Conservation (phyloP, 2,113 vertebrate genomes). For the Cynoglossus semilaevis region DNA sequence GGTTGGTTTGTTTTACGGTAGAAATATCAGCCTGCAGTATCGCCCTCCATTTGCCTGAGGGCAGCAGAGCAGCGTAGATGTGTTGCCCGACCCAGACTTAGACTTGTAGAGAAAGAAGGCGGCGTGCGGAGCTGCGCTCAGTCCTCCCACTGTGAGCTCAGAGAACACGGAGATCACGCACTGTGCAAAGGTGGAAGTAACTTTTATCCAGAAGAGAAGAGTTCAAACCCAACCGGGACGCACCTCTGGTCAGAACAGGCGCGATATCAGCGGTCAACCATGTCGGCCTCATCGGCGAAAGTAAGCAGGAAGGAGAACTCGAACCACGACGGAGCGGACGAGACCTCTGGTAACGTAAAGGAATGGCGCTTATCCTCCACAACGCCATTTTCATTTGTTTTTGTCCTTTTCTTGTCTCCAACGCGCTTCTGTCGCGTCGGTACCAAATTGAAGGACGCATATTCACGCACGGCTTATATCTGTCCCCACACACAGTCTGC, state of each 20-base stretch:
- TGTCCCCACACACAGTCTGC: too few relatives aligned
- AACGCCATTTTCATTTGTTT: slow-evolving; percentile 82
- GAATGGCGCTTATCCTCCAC: slow-evolving; percentile 69
- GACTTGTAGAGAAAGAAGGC: slow-evolving; percentile 48
- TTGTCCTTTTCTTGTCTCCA: slow-evolving; percentile 39
- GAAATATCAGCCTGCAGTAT: not conserved
- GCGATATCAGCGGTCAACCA: slow-evolving; percentile 57
- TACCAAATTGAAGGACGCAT: not conserved
- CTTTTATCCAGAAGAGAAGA: slow-evolving; percentile 43
- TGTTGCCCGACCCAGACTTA: slow-evolving; percentile 22
- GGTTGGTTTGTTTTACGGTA: not conserved
- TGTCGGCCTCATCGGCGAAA: slow-evolving; percentile 93
- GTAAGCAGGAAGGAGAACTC: slow-evolving; percentile 95
- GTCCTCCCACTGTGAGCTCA: slow-evolving; percentile 38
- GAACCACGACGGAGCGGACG: slow-evolving; percentile 92
- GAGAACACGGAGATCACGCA: slow-evolving; percentile 24
- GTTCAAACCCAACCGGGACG: slow-evolving; percentile 20
- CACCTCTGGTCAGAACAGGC: slow-evolving; percentile 14
- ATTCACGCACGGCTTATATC: rapidly evolving
- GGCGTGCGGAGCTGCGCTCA: slow-evolving; percentile 45
- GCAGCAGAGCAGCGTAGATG: slow-evolving; percentile 18
- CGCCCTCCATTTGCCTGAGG: slow-evolving; percentile 31
- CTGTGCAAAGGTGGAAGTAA: slow-evolving; percentile 51
- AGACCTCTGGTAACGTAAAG: slow-evolving; percentile 87
- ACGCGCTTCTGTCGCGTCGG: not conserved